Conservation (phyloP, 2,113 vertebrate genomes). For the rabbit (Oryctolagus cuniculus) region DNA sequence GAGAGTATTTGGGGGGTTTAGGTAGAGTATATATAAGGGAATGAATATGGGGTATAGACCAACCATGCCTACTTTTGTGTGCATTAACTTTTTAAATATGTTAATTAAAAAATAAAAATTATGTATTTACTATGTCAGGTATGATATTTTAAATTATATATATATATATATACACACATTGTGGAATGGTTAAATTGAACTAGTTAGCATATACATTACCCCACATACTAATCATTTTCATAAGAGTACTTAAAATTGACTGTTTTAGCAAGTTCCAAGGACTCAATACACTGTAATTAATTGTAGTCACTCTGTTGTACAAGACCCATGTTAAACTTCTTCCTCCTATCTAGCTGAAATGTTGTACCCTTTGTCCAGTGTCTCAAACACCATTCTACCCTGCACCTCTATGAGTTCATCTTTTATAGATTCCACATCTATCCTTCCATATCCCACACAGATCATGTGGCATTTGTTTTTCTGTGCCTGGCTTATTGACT, state of each 20-base stretch:
- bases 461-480: neutral
- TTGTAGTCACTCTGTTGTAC: neutral
- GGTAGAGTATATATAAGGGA: neutral
- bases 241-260: neutral
- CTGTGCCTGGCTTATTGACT: neutral
- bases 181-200: neutral
- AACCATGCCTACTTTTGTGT: neutral
- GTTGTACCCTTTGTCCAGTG: neutral
- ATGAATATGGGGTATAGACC: neutral
- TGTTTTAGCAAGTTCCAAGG: neutral
- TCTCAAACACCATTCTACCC: no score
- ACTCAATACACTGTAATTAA: neutral
- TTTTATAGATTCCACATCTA: neutral
- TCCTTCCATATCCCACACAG: no score
- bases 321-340: neutral
- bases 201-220: neutral
- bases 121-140: neutral
- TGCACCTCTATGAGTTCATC: neutral
- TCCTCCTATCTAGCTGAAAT: neutral
- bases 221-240: neutral
- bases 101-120: neutral
- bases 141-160: neutral
- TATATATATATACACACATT: neutral
- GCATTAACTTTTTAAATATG: neutral
- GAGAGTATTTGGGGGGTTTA: no score